phyloP scores from a whole-genome alignment of 1,140 invertebrate species.

The Halotydeus destructor region DNA sequence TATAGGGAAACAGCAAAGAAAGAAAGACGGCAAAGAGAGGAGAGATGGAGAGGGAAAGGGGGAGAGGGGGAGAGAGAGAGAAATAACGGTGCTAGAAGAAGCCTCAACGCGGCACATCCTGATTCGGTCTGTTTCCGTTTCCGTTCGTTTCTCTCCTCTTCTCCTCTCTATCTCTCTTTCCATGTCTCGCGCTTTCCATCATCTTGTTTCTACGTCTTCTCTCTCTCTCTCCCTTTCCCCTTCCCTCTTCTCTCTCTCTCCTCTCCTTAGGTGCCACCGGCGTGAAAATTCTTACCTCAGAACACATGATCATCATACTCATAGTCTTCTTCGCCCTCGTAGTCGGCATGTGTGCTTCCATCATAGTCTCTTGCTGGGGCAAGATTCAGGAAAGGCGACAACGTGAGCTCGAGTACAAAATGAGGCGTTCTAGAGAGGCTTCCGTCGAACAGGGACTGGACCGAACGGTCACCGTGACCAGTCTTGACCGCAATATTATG shows the following conservation, averaged over 20 bases:
- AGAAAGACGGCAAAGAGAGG: slow-evolving; percentile 1
- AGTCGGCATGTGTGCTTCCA: slow-evolving; percentile 46
- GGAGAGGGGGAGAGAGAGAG: too few relatives aligned
- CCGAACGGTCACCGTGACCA: slow-evolving; percentile 11
- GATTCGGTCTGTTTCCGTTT: too few relatives aligned
- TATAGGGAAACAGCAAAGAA: too few relatives aligned
- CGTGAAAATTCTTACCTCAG: slow-evolving; percentile 19
- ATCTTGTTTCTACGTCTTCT: background rate
- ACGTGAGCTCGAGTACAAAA: slow-evolving; percentile 19
- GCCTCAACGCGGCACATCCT: too few relatives aligned
- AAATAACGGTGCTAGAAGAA: too few relatives aligned
- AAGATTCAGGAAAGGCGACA: slow-evolving; percentile 19
- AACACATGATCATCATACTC: slow-evolving; percentile 66
- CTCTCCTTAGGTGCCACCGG: slow-evolving; percentile 1
- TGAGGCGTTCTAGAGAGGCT: slow-evolving; percentile 18
- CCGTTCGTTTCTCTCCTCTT: background rate
- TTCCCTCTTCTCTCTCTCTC: background rate
- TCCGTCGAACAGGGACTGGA: slow-evolving; percentile 16
- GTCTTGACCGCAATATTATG: background rate
- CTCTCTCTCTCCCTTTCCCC: background rate
- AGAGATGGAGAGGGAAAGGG: background rate
- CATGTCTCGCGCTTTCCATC: background rate
- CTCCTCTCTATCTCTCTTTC: background rate
- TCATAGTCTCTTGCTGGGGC: slow-evolving; percentile 20
- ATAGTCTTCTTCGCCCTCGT: slow-evolving; percentile 69